Evolutionary conservation across 1,140 invertebrate genomes (phyloP), one percentile per base, ranked within the genome.

Genomic region (Zaprionus taronus): DNA sequence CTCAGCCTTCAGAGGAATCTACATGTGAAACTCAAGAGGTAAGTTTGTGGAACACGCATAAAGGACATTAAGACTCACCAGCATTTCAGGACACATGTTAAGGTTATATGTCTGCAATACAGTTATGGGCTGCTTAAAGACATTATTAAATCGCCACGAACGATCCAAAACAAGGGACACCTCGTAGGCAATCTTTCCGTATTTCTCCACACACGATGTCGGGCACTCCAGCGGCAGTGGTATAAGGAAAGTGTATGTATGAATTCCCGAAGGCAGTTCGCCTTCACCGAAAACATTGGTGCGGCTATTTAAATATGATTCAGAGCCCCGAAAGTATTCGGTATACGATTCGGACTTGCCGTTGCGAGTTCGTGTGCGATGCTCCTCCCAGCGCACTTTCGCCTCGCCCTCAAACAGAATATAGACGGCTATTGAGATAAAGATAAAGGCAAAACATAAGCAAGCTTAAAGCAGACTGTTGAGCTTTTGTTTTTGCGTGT

Each of bases 91-190:
- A 49, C 94, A 94, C 82, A 94, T 93, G 92, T 97, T 97, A 15
- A 97, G 94, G 93, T 97, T 96, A 55, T 96, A 94, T 7, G 95
- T 94, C 65, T 95, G 94, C n/a, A 96, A 93, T 6, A 97, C 95
- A 5, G 95, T 96, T 77, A 97, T 95, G 1, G 95, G 94, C 74
- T 94, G 94, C 91, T 96, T 96, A 44, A 94, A 94, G 69, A 95
- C 95, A 51, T 51, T 95, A 92, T 97, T 96, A 79, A 96, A 96
- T 34, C 95, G 95, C 96, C 96, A 97, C 17, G 96, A 95, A 41
- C 96, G 94, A 92, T 97, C 95, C 69, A 97, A 82, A 4, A 81
- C 60, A 5, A 93, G 95, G 83, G 95, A 96, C 2, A 96, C 91
- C 72, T 94, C 95, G 81, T 97, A 96, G 15, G 95, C 91, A 66